Base-by-base conservation (phyloP, 2,113 vertebrate species). In the Hippocampus guttulatus region DNA sequence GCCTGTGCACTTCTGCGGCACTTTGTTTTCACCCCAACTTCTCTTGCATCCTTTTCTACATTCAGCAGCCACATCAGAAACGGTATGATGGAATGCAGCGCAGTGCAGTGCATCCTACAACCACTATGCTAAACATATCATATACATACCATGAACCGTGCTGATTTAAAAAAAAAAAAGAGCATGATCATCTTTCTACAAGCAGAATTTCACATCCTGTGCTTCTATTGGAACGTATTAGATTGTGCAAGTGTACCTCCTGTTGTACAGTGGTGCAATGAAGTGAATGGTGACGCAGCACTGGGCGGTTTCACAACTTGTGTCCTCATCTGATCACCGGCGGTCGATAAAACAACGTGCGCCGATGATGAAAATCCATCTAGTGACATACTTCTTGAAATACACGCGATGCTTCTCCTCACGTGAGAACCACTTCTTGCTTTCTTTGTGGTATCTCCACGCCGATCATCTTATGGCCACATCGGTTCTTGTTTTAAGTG, bases 1-100 rank as follows among this genome's bases (percentile, higher is more conserved):
- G 55, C 38, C 30, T 73, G 58, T 11, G 16, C 33, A 73, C 63
- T 71, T 75, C 47, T 79, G 69, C 72, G 70, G 66, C 76, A 76
- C 57, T 79, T 64, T 72, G 30, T 63, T 77, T 64, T 71, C 68
- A 25, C 21, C 57, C 25, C 21, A 20, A 52, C 20, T 58, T 74
- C 21, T 69, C 58, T 38, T 75, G 40, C 76, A 14, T 20, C 58
- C 74, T 80, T 79, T 67, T 80, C 43, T 15, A 57, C 55, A 12
- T 57, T 57, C 23, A 57, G 5, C 3, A 15, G 23, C 55, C 5
- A 1, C 23, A 27, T 58, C 6, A 25, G 12, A 27, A 27, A 27
- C 55, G 4, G 0, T 15, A 7, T 10, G 49, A 57, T 25, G 21
- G n/a, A 58, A 27, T 16, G 23, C 12, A 45, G 14, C 0, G 47